A percentile compares a stretch with the other conserved stretches of the same genome.
These are phyloP conservation scores for Hypotaenidia okinawae DNA, from an alignment of 2,797 vertebrate species.

Conservation along the genomic window DNA sequence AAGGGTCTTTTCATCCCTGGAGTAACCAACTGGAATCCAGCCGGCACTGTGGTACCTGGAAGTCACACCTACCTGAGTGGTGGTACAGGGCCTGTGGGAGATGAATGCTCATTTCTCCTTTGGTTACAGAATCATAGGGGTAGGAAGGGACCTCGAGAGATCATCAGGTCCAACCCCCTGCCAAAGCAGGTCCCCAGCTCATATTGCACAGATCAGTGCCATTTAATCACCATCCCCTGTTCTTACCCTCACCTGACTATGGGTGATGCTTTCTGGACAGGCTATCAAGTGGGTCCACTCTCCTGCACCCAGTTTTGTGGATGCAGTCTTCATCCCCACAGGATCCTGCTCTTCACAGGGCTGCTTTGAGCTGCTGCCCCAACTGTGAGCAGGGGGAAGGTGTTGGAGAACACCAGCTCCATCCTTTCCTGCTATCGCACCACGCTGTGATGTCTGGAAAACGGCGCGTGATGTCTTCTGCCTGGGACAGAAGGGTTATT, in stretches of 20 bases:
- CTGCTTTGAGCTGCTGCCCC: not conserved
- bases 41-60: not conserved
- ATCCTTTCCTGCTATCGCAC: not conserved
- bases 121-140: not conserved
- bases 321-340: not conserved
- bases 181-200: too few relatives aligned
- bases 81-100: accelerated
- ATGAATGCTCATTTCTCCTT: not conserved
- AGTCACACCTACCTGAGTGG: not conserved
- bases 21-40: not conserved
- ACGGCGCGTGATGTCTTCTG: accelerated
- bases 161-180: too few relatives aligned
- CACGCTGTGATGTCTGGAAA: accelerated
- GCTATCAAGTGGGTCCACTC: not conserved
- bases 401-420: not conserved
- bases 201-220: too few relatives aligned
- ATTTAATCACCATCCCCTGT: not conserved
- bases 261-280: not conserved
- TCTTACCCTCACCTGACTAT: not conserved
- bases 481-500: not conserved
- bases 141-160: too few relatives aligned
- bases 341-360: too few relatives aligned
- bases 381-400: not conserved
- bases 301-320: accelerated
- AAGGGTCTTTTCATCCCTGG: not conserved